Percentiles rank a stretch among this genome's conserved stretches.
These are phyloP conservation scores for Oncorhynchus keta DNA, from an alignment of 2,113 vertebrate genomes.

Conservation along the genomic window DNA sequence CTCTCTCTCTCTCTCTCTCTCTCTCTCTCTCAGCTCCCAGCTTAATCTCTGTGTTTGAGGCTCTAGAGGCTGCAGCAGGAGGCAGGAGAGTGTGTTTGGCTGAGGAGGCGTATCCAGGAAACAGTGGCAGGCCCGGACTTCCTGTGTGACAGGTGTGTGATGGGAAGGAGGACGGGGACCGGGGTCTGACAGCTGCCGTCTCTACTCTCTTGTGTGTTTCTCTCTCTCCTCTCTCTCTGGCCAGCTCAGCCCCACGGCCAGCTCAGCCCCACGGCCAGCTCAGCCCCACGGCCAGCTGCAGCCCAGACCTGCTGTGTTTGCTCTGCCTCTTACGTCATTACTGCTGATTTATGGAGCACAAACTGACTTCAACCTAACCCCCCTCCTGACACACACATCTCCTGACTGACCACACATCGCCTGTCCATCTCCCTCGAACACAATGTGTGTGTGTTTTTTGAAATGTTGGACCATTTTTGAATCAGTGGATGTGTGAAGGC, in stretches of 20 bases:
- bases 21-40: slow-evolving; percentile 36
- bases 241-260: slow-evolving; percentile 22
- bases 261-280: slow-evolving; percentile 25
- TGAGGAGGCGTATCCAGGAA: slow-evolving; percentile 79
- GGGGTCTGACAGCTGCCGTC: slow-evolving; percentile 77
- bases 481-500: slow-evolving; percentile 21
- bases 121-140: slow-evolving; percentile 71
- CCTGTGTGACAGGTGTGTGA: slow-evolving; percentile 80
- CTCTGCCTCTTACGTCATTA: slow-evolving; percentile 66
- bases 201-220: slow-evolving; percentile 6
- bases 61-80: not conserved
- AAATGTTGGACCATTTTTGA: not conserved
- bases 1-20: slow-evolving; percentile 15
- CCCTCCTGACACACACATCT: slow-evolving; percentile 22
- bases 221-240: slow-evolving; percentile 38
- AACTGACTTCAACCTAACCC: slow-evolving; percentile 67
- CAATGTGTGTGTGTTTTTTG: slow-evolving; percentile 2
- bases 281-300: slow-evolving; percentile 65
- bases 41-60: slow-evolving; percentile 16
- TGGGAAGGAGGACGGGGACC: slow-evolving; percentile 11
- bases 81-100: slow-evolving; percentile 59
- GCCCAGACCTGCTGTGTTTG: slow-evolving; percentile 69
- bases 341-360: slow-evolving; percentile 73
- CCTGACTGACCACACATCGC: slow-evolving; percentile 28
- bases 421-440: slow-evolving; percentile 35